These are phyloP conservation scores for Hecatera dysodea DNA, from an alignment of 2,888 invertebrate genomes.

Conservation along the genomic window DNA sequence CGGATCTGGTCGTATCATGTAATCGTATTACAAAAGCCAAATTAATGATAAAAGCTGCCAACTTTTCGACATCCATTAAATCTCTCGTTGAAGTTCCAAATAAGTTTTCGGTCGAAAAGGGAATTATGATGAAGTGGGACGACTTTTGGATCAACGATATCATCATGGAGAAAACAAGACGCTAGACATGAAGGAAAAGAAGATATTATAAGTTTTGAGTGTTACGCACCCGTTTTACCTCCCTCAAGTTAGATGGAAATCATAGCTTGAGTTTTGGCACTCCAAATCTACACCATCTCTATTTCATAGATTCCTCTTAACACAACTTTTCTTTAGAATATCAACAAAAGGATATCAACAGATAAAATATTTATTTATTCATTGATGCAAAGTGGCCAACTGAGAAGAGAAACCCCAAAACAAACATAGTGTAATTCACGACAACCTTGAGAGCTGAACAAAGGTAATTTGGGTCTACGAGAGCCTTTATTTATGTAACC, in stretches of 20 bases:
- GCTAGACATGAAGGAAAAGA: not conserved
- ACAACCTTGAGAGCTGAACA: constrained; percentile 46
- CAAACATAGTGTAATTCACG: constrained; percentile 52
- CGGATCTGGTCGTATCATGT: constrained; percentile 70
- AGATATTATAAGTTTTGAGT: not conserved
- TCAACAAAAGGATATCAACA: constrained; percentile 63
- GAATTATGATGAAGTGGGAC: constrained; percentile 66
- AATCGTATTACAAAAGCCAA: constrained; percentile 77
- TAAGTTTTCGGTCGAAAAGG: constrained; percentile 64
- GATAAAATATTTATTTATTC: constrained; percentile 70
- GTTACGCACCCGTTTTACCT: not conserved
- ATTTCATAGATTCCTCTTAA: constrained; percentile 35
- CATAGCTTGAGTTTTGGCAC: not conserved
- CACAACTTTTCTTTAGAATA: constrained; percentile 52
- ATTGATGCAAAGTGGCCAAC: constrained; percentile 63
- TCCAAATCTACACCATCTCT: constrained; percentile 23
- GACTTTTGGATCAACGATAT: constrained; percentile 58
- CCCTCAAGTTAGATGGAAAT: not conserved
- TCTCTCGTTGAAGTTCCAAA: constrained; percentile 64
- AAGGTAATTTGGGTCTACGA: constrained; percentile 39
- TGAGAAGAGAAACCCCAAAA: constrained; percentile 56
- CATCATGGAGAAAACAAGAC: constrained; percentile 51
- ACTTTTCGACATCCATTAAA: constrained; percentile 73
- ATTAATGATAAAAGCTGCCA: constrained; percentile 75
- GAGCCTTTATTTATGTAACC: constrained; percentile 34